Percentiles rank a stretch among this genome's conserved stretches.
Evolutionary conservation across 2,797 vertebrate species (phyloP).

Genomic region (Pipistrellus pipistrellus): DNA sequence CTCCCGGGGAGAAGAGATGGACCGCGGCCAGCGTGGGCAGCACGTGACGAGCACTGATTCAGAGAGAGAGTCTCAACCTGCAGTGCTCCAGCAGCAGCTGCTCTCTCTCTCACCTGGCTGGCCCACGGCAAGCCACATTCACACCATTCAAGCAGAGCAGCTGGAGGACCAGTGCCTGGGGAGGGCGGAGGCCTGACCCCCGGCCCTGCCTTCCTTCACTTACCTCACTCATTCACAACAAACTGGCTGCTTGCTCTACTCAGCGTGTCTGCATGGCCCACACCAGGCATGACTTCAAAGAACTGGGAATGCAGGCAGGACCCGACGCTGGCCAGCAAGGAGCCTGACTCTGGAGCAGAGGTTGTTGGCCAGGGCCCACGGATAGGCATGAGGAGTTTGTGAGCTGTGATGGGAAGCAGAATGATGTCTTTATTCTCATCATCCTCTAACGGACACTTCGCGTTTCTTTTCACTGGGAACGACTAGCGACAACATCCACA

Average conservation of each 20-base stretch:
- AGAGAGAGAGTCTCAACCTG: constrained; percentile 72
- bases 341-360: not conserved
- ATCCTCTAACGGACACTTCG: not conserved
- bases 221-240: constrained; percentile 36
- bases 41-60: constrained; percentile 36
- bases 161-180: constrained; percentile 78
- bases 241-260: not conserved
- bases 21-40: not conserved
- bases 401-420: not conserved
- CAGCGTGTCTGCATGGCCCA: not conserved
- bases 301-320: not conserved
- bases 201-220: constrained; percentile 25
- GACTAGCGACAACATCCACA: not conserved
- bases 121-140: constrained; percentile 82
- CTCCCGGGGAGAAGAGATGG: constrained; percentile 6
- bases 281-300: not conserved
- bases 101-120: constrained; percentile 66
- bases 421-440: not conserved
- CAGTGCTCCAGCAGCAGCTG: constrained; percentile 4
- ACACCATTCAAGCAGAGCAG: constrained; percentile 80
- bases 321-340: not conserved
- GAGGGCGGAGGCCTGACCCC: constrained; percentile 67
- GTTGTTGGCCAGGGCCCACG: not conserved
- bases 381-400: not conserved
- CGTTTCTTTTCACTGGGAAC: not conserved